phyloP scores from a whole-genome alignment of 2,797 vertebrate species.

The Melopsittacus undulatus region DNA sequence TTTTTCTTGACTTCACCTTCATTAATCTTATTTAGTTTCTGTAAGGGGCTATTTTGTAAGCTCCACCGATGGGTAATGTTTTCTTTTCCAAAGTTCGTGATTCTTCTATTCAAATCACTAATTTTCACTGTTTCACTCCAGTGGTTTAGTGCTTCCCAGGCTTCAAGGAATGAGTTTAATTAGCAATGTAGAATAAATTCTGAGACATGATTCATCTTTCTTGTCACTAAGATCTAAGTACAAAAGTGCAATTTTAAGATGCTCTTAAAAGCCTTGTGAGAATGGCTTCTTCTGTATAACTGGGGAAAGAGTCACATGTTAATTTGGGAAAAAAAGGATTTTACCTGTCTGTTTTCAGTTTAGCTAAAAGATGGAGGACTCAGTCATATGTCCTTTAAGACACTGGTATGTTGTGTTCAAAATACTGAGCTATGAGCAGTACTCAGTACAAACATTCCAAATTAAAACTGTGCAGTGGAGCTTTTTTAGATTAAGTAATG shows the following conservation, averaged over 20 bases:
- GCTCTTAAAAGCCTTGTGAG: background rate
- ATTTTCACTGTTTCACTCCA: conserved; percentile 69
- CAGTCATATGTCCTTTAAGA: background rate
- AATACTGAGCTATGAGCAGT: conserved; percentile 1
- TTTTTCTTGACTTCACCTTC: conserved; percentile 66
- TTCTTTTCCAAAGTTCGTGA: conserved; percentile 76
- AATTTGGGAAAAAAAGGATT: background rate
- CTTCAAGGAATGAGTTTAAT: conserved; percentile 74
- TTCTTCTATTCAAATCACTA: conserved; percentile 72
- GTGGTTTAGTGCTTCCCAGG: conserved; percentile 62
- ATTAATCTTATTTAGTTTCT: conserved; percentile 70
- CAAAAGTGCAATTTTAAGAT: conserved; percentile 31
- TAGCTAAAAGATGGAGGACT: background rate
- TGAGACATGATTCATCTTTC: conserved; percentile 68
- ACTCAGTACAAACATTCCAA: conserved; percentile 25
- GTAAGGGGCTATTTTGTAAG: conserved; percentile 47
- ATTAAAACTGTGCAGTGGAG: conserved; percentile 14
- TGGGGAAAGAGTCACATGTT: background rate
- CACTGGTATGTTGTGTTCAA: background rate
- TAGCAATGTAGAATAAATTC: conserved; percentile 69
- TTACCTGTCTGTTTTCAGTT: conserved; percentile 22
- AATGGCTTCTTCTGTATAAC: background rate
- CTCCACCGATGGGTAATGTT: conserved; percentile 51
- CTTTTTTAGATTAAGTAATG: conserved; percentile 54
- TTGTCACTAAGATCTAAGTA: conserved; percentile 54